Evolutionary conservation across 2,113 vertebrate species (phyloP).

Genomic region (Ciconia maguari): DNA sequence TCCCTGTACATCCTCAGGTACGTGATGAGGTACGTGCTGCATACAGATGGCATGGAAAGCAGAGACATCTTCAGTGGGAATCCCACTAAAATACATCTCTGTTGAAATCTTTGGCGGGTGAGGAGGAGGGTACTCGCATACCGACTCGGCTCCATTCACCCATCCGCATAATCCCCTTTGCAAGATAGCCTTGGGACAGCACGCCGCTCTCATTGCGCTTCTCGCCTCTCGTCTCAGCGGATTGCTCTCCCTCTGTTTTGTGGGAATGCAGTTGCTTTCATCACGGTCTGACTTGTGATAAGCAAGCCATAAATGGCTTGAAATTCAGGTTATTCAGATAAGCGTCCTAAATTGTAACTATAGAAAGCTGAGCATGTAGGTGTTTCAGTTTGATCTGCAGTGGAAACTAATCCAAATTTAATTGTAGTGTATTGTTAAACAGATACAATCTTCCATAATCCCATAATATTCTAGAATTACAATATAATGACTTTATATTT

Average conservation of each 20-base stretch:
- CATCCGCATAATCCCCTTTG: background rate
- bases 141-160: background rate
- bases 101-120: background rate
- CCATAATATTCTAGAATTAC: background rate
- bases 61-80: background rate
- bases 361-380: background rate
- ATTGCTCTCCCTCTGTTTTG: background rate
- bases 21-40: fast-evolving
- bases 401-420: conserved; percentile 25
- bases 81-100: background rate
- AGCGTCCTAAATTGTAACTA: background rate
- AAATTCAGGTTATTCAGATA: background rate
- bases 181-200: background rate
- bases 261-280: background rate
- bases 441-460: background rate
- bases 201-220: background rate
- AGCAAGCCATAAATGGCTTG: background rate
- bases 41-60: background rate
- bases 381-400: background rate
- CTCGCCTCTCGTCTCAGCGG: background rate
- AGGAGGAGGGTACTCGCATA: background rate
- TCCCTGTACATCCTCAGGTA: background rate
- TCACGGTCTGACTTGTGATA: background rate
- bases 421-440: background rate
- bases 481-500: background rate